Base-by-base conservation (phyloP, 2,797 vertebrate genomes). In the Phalloptychus januarius region DNA sequence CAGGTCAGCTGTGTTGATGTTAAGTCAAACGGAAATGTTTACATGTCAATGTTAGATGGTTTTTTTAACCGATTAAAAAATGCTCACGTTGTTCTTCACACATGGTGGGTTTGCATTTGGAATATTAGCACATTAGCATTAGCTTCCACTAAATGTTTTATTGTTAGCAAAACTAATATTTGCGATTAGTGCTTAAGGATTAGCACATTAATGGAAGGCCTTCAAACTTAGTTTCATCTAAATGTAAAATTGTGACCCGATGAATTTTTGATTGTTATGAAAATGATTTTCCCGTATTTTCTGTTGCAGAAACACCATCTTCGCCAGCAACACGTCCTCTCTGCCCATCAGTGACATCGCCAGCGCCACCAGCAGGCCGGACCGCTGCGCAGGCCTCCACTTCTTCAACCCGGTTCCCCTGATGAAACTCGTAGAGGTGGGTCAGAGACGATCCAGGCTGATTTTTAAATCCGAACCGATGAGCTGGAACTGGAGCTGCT, bases 381-480 rank as follows among this genome's bases (percentile, higher is more conserved):
- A 99, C 92, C 93, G 97, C 5, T 99, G 99, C 10, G 97, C 96
- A 0, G 98, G 98, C 69, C 96, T 99, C 73, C 98, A 99, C 92
- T 99, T 99, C 93, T 99, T 99, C 91, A 99, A 99, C 83, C 98
- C 98, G 0, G 98, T 99, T 67, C 97, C 98, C 28, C 28, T 99
- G 95, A 99, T 99, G 98, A 99, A 97, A 86, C 96, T 99, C 0
- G 97, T 99, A 40, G 98, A 99, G 96, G 98, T 98, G 83, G 67
- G 85, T 65, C 45, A 45, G 5, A 33, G 8, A 10, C 0, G 8
- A 25, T 36, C 56, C n/a, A 10, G 50, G 10, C 38, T 42, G 4
- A 5, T 56, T 50, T 48, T 48, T 42, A 70, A 42, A 45, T 15
- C 67, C 13, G 7, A 45, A 69, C 65, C 38, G 4, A 23, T 36